Conservation (phyloP, 2,113 vertebrate genomes). For the Enhydra lutris region DNA sequence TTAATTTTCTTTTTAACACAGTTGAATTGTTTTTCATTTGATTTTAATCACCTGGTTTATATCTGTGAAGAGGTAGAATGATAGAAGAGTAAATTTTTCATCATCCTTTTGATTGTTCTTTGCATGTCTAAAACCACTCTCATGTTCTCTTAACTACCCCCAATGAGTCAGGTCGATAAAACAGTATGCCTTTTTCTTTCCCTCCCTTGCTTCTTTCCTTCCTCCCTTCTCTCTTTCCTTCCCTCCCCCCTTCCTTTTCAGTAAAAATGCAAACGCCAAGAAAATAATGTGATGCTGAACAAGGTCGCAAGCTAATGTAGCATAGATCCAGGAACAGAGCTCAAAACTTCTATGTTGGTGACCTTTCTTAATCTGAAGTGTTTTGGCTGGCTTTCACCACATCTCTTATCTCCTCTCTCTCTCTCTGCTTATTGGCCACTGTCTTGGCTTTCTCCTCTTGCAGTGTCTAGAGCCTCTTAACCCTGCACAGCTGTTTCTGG, state of each 20-base stretch:
- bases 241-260: background rate
- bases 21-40: slow-evolving; percentile 9
- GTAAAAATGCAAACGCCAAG: background rate
- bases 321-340: background rate
- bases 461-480: background rate
- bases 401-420: background rate
- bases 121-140: background rate
- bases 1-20: background rate
- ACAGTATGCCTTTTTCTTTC: background rate
- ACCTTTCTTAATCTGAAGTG: background rate
- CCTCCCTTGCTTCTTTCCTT: background rate
- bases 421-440: background rate
- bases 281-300: background rate
- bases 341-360: background rate
- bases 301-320: background rate
- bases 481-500: background rate
- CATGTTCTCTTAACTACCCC: background rate
- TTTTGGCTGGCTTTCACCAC: background rate
- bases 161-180: background rate
- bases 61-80: background rate
- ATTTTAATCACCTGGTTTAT: background rate
- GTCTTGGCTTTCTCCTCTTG: background rate
- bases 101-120: background rate
- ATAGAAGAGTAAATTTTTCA: background rate
- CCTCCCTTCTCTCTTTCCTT: background rate